Evolutionary conservation across 2,113 vertebrate genomes (phyloP).

Genomic region (Cynopterus brachyotis): DNA sequence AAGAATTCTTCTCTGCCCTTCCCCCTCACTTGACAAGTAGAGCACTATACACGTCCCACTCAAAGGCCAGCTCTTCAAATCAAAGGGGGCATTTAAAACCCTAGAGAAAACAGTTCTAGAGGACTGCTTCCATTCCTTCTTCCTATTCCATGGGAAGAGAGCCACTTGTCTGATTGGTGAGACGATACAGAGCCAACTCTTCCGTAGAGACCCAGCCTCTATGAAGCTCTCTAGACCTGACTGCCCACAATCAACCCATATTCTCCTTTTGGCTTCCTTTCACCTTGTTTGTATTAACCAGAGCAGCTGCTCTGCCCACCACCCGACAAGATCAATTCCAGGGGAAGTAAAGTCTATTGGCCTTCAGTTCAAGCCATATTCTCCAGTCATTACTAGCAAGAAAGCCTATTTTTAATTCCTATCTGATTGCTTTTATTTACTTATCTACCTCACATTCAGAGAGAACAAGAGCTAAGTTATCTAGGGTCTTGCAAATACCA

Average conservation of each 20-base stretch:
- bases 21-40: not conserved
- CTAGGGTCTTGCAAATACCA: not conserved
- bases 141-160: not conserved
- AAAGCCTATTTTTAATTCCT: not conserved
- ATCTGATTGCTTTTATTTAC: not conserved
- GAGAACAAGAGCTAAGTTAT: not conserved
- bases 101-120: not conserved
- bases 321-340: not conserved
- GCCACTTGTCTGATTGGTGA: not conserved
- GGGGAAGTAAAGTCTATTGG: not conserved
- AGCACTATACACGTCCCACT: not conserved
- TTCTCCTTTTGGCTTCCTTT: not conserved
- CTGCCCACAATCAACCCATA: not conserved
- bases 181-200: not conserved
- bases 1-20: not conserved
- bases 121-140: not conserved
- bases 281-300: not conserved
- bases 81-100: not conserved
- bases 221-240: not conserved
- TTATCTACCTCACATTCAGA: slow-evolving; percentile 8
- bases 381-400: not conserved
- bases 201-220: not conserved
- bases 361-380: not conserved
- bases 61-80: not conserved
- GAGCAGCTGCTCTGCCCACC: not conserved